A percentile compares a stretch with the other conserved stretches of the same genome.
phyloP scores from a whole-genome alignment of 1,140 invertebrate genomes.

The Bombyx mandarina region DNA sequence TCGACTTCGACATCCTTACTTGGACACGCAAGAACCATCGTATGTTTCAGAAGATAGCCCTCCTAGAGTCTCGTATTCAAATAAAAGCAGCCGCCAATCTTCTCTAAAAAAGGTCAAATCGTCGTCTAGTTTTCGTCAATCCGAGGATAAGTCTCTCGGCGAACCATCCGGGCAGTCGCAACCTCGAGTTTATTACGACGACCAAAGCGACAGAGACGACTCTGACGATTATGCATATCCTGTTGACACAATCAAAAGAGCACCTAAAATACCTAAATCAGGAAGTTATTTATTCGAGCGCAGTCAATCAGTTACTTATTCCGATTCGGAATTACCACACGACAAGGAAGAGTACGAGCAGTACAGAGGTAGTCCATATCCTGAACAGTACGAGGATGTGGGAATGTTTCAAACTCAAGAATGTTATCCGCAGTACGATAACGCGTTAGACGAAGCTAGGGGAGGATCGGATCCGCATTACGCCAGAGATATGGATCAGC shows the following conservation, averaged over 20 bases:
- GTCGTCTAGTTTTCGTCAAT: constrained; percentile 32
- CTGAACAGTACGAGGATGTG: constrained; percentile 59
- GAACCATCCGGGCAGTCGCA: constrained; percentile 48
- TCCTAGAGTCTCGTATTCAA: constrained; percentile 53
- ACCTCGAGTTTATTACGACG: constrained; percentile 42
- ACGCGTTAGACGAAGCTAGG: constrained; percentile 30
- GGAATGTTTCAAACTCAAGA: constrained; percentile 67
- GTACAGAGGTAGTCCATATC: constrained; percentile 58
- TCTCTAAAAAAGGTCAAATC: constrained; percentile 55
- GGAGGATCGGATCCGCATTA: constrained; percentile 35
- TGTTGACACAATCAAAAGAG: constrained; percentile 66
- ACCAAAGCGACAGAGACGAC: constrained; percentile 59
- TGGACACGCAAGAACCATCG: constrained; percentile 60
- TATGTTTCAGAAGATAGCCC: constrained; percentile 57
- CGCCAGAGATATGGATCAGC: constrained; percentile 51
- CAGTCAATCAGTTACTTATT: constrained; percentile 57
- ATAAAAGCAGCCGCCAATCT: constrained; percentile 58
- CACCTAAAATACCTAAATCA: constrained; percentile 58
- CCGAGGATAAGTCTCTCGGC: constrained; percentile 41
- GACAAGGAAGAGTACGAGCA: constrained; percentile 61
- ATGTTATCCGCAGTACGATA: constrained; percentile 66
- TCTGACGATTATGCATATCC: constrained; percentile 68
- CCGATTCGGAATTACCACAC: constrained; percentile 57
- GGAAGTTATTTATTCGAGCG: constrained; percentile 59
- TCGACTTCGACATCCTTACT: constrained; percentile 66